Evolutionary conservation across 2,888 invertebrate species (phyloP).

Genomic region (Xanthorhoe designata): DNA sequence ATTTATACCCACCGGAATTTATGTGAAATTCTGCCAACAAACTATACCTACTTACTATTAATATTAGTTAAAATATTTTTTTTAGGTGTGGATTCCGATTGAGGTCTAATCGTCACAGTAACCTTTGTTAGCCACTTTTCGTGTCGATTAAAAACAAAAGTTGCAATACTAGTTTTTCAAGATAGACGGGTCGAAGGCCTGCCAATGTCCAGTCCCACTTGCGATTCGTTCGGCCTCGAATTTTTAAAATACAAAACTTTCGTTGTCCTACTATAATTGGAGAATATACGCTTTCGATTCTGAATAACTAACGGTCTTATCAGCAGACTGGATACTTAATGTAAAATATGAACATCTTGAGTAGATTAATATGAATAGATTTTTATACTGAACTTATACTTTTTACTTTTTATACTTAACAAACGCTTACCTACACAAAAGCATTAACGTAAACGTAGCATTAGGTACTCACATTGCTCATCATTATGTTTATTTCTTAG

Average conservation of each 20-base stretch:
- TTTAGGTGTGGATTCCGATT: conserved; percentile 2
- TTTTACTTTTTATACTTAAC: no score
- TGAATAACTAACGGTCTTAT: conserved; percentile 2
- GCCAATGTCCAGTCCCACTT: conserved; percentile 61
- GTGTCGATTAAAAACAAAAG: conserved; percentile 78
- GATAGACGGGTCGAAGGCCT: conserved; percentile 69
- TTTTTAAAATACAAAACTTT: conserved; percentile 60
- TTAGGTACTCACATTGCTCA: no score
- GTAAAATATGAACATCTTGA: background rate
- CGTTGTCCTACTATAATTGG: conserved; percentile 54
- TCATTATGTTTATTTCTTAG: background rate
- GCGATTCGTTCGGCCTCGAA: conserved; percentile 71
- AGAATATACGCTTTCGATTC: conserved; percentile 22
- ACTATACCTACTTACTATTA: background rate
- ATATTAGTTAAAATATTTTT: background rate
- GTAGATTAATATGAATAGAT: background rate
- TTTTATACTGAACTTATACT: no score
- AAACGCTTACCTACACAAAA: no score
- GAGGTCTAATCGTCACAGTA: conserved; percentile 48
- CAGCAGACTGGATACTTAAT: background rate
- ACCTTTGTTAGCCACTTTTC: conserved; percentile 57
- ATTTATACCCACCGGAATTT: background rate
- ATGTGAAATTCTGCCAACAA: background rate
- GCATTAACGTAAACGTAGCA: no score
- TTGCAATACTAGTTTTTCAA: conserved; percentile 77